Evolutionary conservation across 1,140 invertebrate genomes (phyloP).

Genomic region (Lepidostoma basale): DNA sequence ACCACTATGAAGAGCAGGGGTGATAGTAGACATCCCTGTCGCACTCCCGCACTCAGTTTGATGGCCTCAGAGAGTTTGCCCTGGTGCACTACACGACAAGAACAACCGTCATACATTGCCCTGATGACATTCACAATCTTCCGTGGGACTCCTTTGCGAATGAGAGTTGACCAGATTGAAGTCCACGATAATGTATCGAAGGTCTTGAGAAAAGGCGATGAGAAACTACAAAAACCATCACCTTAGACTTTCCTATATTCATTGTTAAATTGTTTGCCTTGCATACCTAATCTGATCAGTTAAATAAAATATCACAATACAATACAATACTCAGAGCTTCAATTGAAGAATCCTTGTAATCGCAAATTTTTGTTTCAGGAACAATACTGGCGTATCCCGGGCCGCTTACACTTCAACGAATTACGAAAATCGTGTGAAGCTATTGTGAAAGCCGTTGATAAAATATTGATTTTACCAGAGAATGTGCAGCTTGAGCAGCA

Average conservation of each 20-base stretch:
- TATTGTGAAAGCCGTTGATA: slow-evolving; percentile 39
- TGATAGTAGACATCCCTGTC: no score
- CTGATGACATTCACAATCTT: no score
- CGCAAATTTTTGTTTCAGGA: slow-evolving; percentile 28
- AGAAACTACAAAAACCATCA: background rate
- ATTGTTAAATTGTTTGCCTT: background rate
- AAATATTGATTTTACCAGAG: slow-evolving; percentile 35
- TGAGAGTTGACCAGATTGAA: no score
- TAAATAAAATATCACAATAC: background rate
- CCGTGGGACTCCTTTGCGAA: no score
- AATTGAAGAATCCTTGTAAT: background rate
- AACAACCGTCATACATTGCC: no score
- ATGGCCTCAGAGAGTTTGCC: no score
- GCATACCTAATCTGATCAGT: background rate
- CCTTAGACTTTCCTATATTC: no score
- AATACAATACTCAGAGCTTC: background rate
- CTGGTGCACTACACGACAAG: no score
- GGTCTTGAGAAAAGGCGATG: background rate
- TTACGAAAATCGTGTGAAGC: slow-evolving; percentile 40
- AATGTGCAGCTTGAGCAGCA: no score
- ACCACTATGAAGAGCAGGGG: no score
- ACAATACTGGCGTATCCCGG: slow-evolving; percentile 41
- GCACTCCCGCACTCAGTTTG: background rate
- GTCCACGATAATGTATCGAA: no score
- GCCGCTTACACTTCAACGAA: slow-evolving; percentile 36